Percentiles rank a stretch among this genome's conserved stretches.
These are phyloP conservation scores for Silurus lanzhouensis DNA, from an alignment of 2,797 vertebrate genomes.

Conservation along the genomic window DNA sequence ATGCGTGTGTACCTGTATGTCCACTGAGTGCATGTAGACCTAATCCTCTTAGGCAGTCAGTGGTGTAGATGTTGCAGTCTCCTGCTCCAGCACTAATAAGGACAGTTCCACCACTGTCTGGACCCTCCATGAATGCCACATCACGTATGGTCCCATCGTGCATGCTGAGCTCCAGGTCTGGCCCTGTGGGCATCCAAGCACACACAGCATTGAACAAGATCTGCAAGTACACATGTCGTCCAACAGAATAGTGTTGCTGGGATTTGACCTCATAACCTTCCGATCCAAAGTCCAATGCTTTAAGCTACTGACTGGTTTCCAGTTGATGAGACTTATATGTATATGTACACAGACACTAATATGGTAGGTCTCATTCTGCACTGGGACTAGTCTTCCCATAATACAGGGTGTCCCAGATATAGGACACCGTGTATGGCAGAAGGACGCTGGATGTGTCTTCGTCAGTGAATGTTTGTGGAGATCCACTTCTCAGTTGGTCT, in stretches of 20 bases:
- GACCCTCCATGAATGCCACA: slow-evolving; percentile 97
- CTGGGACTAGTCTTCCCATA: neutral
- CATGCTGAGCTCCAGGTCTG: slow-evolving; percentile 99
- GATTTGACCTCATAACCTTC: too few species aligned
- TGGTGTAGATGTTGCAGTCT: slow-evolving; percentile 94
- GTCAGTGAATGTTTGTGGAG: too few species aligned
- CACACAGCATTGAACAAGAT: neutral
- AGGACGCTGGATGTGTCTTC: too few species aligned
- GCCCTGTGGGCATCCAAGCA: slow-evolving; percentile 72
- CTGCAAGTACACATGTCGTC: too few species aligned
- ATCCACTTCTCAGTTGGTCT: too few species aligned
- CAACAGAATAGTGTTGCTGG: too few species aligned
- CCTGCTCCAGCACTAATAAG: slow-evolving; percentile 96
- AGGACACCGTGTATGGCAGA: too few species aligned
- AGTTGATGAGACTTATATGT: too few species aligned
- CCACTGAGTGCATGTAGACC: slow-evolving; percentile 96
- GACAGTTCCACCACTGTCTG: slow-evolving; percentile 92
- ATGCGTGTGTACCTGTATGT: slow-evolving; percentile 79
- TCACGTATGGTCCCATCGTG: slow-evolving; percentile 97
- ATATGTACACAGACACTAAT: neutral
- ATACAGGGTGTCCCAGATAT: too few species aligned
- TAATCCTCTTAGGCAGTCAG: slow-evolving; percentile 94
- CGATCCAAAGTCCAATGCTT: too few species aligned
- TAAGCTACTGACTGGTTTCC: too few species aligned
- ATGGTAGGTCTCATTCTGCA: neutral